Percentiles rank a stretch among this genome's conserved stretches.
These are phyloP conservation scores for Spilarctia lutea DNA, from an alignment of 2,888 invertebrate species.

Conservation along the genomic window DNA sequence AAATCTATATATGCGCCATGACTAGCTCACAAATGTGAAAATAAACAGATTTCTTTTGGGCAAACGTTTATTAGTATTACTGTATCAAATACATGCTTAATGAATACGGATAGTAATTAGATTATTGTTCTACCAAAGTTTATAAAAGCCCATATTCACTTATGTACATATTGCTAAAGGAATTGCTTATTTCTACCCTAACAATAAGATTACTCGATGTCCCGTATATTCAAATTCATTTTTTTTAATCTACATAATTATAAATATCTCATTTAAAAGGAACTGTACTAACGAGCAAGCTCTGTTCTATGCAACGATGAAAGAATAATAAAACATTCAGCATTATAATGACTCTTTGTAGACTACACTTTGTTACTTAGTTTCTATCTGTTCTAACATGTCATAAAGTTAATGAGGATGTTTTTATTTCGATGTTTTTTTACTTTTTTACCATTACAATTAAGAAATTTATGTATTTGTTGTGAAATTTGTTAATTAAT, in stretches of 20 bases:
- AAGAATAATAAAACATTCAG: constrained; percentile 1
- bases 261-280: background rate
- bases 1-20: background rate
- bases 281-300: background rate
- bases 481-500: too few relatives aligned
- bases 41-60: background rate
- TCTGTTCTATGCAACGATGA: too few relatives aligned
- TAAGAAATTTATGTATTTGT: background rate
- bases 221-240: too few relatives aligned
- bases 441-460: background rate
- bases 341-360: constrained; percentile 8
- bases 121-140: too few relatives aligned
- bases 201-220: background rate
- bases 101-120: background rate
- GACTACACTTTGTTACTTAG: constrained; percentile 4
- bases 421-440: background rate
- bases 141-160: too few relatives aligned
- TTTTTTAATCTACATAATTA: background rate
- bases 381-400: background rate
- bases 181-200: too few relatives aligned
- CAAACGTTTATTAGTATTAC: background rate
- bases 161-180: background rate
- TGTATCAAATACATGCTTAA: too few relatives aligned
- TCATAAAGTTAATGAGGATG: background rate
- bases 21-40: background rate